These are phyloP conservation scores for Nymphalis polychloros DNA, from an alignment of 2,888 invertebrate species.

Conservation along the genomic window DNA sequence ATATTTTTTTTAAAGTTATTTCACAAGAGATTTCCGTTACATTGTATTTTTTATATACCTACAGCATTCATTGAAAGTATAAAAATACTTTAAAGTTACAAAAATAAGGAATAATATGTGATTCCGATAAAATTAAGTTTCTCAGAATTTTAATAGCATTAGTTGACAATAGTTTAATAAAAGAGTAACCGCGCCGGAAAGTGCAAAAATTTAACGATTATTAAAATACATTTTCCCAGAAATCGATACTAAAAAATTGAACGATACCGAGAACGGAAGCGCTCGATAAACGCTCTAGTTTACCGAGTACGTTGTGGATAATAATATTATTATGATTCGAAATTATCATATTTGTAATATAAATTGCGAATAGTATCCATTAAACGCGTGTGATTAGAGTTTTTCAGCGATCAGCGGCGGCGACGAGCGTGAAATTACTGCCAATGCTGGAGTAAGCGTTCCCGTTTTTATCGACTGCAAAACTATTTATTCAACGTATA, in stretches of 20 bases:
- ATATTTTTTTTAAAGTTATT: no score
- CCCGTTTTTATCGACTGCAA: conserved; percentile 41
- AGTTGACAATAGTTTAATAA: conserved; percentile 34
- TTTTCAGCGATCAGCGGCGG: conserved; percentile 59
- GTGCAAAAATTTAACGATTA: conserved; percentile 48
- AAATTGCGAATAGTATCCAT: conserved; percentile 56
- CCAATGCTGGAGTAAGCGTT: conserved; percentile 47
- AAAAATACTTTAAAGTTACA: not conserved
- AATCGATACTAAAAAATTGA: conserved; percentile 58
- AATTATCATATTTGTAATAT: conserved; percentile 69
- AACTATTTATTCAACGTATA: conserved; percentile 40
- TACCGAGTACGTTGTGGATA: conserved; percentile 49
- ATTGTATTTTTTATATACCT: no score
- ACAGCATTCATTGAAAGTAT: not conserved
- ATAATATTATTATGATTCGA: conserved; percentile 64
- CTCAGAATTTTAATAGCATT: conserved; percentile 41
- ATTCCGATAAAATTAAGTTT: conserved; percentile 26
- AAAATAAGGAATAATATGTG: conserved; percentile 24
- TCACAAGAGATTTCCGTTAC: no score
- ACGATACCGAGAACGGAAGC: conserved; percentile 66
- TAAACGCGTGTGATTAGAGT: conserved; percentile 60
- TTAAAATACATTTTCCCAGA: conserved; percentile 59
- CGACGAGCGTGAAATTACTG: conserved; percentile 69
- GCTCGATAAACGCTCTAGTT: conserved; percentile 65
- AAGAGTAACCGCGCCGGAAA: conserved; percentile 56